Conservation (phyloP, 2,797 vertebrate genomes). For the Mionectes olivaceus region DNA sequence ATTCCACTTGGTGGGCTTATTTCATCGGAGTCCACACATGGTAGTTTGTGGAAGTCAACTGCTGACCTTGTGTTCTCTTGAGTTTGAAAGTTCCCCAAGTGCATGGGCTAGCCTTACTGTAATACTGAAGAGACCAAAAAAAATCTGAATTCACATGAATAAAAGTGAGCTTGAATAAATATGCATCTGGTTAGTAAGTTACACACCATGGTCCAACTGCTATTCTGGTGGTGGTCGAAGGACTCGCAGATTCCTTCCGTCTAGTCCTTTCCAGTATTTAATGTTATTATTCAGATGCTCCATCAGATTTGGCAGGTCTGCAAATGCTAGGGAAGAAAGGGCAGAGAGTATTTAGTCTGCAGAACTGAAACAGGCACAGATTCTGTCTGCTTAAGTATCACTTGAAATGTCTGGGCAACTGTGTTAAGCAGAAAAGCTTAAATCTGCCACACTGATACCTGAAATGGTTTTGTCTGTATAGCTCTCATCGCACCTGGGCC, state of each 20-base stretch:
- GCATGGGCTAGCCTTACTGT: constrained; percentile 68
- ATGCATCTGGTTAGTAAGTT: constrained; percentile 18
- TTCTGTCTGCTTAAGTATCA: neutral
- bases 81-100: constrained; percentile 43
- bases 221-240: constrained; percentile 91
- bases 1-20: constrained; percentile 57
- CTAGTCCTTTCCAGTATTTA: constrained; percentile 97
- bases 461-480: neutral
- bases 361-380: neutral
- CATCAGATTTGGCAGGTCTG: constrained; percentile 95
- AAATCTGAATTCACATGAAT: constrained; percentile 59
- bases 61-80: constrained; percentile 51
- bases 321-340: constrained; percentile 85
- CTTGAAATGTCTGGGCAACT: neutral
- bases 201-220: constrained; percentile 38
- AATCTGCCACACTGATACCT: neutral
- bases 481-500: neutral
- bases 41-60: constrained; percentile 8
- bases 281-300: constrained; percentile 97
- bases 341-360: neutral
- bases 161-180: constrained; percentile 42
- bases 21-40: constrained; percentile 22
- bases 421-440: neutral
- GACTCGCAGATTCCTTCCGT: constrained; percentile 89
- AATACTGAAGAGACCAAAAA: constrained; percentile 77